Percentiles rank a stretch among this genome's conserved stretches.
These are phyloP conservation scores for Pachypsylla venusta DNA, from an alignment of 1,140 invertebrate species.

Conservation along the genomic window DNA sequence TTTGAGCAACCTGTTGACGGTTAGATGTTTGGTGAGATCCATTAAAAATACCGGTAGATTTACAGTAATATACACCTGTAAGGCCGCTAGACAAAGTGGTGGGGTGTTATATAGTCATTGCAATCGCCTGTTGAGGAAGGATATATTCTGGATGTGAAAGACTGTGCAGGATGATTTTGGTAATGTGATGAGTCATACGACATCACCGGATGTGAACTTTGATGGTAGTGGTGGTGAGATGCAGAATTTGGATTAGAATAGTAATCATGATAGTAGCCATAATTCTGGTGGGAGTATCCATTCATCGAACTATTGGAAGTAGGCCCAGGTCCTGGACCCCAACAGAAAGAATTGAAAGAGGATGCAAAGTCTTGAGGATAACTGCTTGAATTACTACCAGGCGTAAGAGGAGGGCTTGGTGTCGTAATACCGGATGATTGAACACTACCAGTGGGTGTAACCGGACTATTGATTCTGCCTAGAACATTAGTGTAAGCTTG, in stretches of 20 bases:
- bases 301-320: neutral
- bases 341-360: conserved; percentile 3
- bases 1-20: too few species aligned
- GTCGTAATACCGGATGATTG: conserved; percentile 4
- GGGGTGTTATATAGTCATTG: conserved; percentile 1
- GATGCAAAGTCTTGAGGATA: conserved; percentile 4
- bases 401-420: conserved; percentile 2
- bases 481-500: neutral
- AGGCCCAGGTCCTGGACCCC: conserved; percentile 1
- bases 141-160: neutral
- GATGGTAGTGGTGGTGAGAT: neutral
- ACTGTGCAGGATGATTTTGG: conserved; percentile 3
- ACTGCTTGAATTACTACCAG: neutral
- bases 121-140: neutral
- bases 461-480: neutral
- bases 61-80: too few species aligned
- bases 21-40: too few species aligned
- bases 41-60: too few species aligned
- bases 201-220: neutral
- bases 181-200: neutral
- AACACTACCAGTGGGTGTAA: neutral
- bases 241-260: neutral
- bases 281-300: conserved; percentile 5
- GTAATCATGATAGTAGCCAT: neutral
- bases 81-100: conserved; percentile 5